Percentiles rank a stretch among this genome's conserved stretches.
These are phyloP conservation scores for Acleris sparsana DNA, from an alignment of 2,888 invertebrate species.

Conservation along the genomic window DNA sequence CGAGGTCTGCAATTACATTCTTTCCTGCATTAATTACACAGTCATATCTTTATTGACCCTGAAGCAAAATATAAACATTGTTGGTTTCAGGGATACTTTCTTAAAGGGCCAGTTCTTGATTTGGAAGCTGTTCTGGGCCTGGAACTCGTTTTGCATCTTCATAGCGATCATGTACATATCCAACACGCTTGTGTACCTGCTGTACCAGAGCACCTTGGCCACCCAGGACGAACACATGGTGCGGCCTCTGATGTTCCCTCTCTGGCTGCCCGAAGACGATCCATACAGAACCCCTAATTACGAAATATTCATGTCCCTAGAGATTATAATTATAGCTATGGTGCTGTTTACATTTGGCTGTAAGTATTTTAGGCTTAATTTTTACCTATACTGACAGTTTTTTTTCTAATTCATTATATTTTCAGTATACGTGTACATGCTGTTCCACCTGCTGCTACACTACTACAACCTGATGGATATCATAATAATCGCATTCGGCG, in stretches of 20 bases:
- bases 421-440: slow-evolving; percentile 62
- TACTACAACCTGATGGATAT: slow-evolving; percentile 58
- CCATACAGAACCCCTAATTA: slow-evolving; percentile 65
- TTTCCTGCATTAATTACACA: too few relatives aligned
- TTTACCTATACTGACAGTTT: neutral
- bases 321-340: slow-evolving; percentile 45
- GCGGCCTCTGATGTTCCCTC: slow-evolving; percentile 61
- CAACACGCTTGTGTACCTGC: slow-evolving; percentile 47
- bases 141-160: slow-evolving; percentile 48
- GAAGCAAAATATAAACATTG: neutral
- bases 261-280: slow-evolving; percentile 67
- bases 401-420: slow-evolving; percentile 22
- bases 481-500: slow-evolving; percentile 58
- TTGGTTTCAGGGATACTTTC: slow-evolving; percentile 56
- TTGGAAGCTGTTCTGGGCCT: slow-evolving; percentile 58
- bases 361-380: slow-evolving; percentile 43
- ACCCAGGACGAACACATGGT: slow-evolving; percentile 54
- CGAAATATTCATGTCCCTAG: slow-evolving; percentile 55
- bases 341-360: slow-evolving; percentile 56
- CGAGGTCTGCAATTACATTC: too few relatives aligned
- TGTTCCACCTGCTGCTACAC: slow-evolving; percentile 65
- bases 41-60: too few relatives aligned
- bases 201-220: slow-evolving; percentile 56
- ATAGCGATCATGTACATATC: slow-evolving; percentile 45
- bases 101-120: slow-evolving; percentile 60